Conservation (phyloP, 92 coral and sea anemone genomes). For the Isaurus tuberculatus region DNA sequence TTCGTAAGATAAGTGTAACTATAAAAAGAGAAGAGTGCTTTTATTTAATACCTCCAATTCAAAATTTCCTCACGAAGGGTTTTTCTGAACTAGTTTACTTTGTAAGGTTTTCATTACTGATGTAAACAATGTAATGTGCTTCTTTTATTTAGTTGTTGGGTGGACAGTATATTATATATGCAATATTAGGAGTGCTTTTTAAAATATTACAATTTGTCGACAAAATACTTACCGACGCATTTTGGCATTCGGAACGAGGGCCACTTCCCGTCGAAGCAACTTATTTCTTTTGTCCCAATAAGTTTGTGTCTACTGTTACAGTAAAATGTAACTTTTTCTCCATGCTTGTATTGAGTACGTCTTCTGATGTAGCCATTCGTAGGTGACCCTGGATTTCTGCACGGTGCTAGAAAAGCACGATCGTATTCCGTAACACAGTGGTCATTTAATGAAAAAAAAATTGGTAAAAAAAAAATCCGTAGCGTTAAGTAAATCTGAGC, state of each 20-base stretch:
- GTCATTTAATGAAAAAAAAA: background rate
- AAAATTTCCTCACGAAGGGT: too few relatives aligned
- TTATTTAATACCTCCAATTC: too few relatives aligned
- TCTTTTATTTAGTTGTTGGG: too few relatives aligned
- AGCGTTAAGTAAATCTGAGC: too few relatives aligned
- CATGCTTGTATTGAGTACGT: background rate
- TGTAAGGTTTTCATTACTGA: too few relatives aligned
- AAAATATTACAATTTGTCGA: background rate
- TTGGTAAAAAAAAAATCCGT: too few relatives aligned
- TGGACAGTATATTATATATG: background rate
- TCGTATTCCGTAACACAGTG: background rate
- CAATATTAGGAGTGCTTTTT: background rate
- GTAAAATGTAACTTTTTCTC: constrained; percentile 1
- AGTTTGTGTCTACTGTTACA: background rate
- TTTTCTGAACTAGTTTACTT: too few relatives aligned
- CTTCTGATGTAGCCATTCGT: background rate
- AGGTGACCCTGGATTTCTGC: constrained; percentile 4
- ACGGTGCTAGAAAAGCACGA: background rate
- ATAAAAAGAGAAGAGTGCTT: too few relatives aligned
- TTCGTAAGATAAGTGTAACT: too few relatives aligned
- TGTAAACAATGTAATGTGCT: too few relatives aligned
- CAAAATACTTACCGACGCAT: background rate
- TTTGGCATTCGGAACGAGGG: background rate
- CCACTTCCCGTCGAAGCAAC: constrained; percentile 11
- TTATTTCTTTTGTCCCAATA: background rate